Base-by-base conservation (phyloP, 2,113 vertebrate species). In the Arothron firmamentum region DNA sequence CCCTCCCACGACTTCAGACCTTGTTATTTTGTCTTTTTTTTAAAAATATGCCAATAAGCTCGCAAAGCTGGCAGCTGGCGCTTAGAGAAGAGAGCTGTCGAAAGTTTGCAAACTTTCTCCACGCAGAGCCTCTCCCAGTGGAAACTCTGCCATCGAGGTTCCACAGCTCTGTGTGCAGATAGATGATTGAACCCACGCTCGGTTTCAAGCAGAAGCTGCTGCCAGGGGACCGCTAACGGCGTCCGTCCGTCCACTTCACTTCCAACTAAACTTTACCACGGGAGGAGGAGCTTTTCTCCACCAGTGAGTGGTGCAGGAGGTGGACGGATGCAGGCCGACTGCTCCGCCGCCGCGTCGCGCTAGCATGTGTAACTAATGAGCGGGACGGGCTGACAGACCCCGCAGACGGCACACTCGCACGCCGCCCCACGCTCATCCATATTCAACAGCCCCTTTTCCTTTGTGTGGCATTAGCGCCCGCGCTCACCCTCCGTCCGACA, bases 211-310 rank as follows among this genome's bases (percentile, higher is more conserved):
- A 59, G 68, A 72, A 78, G 65, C 52, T 79, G 76, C 83, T 81
- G 83, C 81, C 76, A 72, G 81, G 77, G 69, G 58, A 64, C 45
- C 59, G 65, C 77, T 77, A 72, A 80, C 70, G 80, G 77, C 79
- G 73, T 77, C 23, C 53, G 16, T n/a, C n/a, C n/a, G n/a, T n/a
- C n/a, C 12, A 13, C 17, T 31, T 70, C 43, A 3, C 47, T 70
- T 56, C 56, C 19, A 13, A 48, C 45, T 28, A 64, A 75, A 83
- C 71, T 75, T 79, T 56, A 47, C 58, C 65, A 17, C 18, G 48
- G 62, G 52, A 60, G 47, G 34, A n/a, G 72, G 62, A 52, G n/a
- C n/a, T n/a, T n/a, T n/a, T n/a, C n/a, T n/a, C n/a, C n/a, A n/a
- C n/a, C n/a, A n/a, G n/a, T n/a, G n/a, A n/a, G 47, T 31, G 12